Evolutionary conservation across 2,113 vertebrate genomes (phyloP).

Genomic region (Muntiacus reevesi): DNA sequence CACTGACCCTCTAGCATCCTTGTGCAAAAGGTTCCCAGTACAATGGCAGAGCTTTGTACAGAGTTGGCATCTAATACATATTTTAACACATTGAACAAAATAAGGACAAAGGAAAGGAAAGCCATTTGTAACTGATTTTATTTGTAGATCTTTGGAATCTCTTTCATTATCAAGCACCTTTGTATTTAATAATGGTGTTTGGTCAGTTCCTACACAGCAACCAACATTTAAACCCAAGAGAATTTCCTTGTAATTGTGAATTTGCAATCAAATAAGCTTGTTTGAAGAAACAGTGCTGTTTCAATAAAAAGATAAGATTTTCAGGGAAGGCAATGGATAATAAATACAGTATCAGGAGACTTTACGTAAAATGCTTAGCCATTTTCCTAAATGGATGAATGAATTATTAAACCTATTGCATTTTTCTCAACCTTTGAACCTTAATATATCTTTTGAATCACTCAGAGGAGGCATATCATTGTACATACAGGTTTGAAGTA

Average conservation of each 20-base stretch:
- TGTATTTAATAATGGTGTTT: not conserved
- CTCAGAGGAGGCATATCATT: not conserved
- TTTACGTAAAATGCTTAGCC: not conserved
- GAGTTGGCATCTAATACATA: not conserved
- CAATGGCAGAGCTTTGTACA: not conserved
- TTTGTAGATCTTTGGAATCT: not conserved
- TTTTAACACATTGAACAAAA: not conserved
- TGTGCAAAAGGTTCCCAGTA: not conserved
- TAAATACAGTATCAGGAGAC: not conserved
- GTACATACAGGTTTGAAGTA: constrained; percentile 17
- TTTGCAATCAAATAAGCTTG: not conserved
- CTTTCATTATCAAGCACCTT: not conserved
- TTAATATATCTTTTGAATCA: not conserved
- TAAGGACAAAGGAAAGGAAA: not conserved
- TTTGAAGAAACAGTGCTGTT: not conserved
- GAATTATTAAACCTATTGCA: constrained; percentile 17
- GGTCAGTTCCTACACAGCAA: not conserved
- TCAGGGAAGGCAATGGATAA: not conserved
- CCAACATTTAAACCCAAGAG: constrained; percentile 12
- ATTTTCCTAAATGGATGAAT: constrained; percentile 31
- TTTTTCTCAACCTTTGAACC: constrained; percentile 26
- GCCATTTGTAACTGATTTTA: not conserved
- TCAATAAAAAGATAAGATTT: constrained; percentile 9
- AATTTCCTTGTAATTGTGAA: constrained; percentile 1
- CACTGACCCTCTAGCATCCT: not conserved